These are phyloP conservation scores for Drosophila virilis DNA, from an alignment of 1,140 invertebrate species.

Conservation along the genomic window DNA sequence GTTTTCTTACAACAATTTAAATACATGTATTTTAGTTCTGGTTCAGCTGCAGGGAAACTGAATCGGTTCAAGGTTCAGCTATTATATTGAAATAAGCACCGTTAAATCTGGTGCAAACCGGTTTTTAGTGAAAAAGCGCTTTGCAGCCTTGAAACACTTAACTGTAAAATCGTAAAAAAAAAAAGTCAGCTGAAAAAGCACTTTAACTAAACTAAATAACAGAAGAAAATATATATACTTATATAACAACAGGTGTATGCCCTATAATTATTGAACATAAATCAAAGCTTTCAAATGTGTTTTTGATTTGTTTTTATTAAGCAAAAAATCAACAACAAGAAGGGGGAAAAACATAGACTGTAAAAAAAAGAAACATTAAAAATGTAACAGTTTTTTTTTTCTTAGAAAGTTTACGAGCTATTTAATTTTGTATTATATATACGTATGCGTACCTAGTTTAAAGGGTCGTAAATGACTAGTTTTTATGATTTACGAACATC, in stretches of 20 bases:
- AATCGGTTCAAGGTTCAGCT: not conserved
- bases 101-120: not conserved
- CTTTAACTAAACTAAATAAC: not conserved
- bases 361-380: constrained; percentile 1
- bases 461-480: constrained; percentile 15
- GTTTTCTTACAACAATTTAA: too few species aligned
- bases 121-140: not conserved
- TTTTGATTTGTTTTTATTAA: constrained; percentile 7
- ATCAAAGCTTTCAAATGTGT: constrained; percentile 5
- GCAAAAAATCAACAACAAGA: not conserved
- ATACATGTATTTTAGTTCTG: too few species aligned
- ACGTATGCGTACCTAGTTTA: constrained; percentile 1
- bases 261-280: constrained; percentile 15
- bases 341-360: not conserved
- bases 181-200: constrained; percentile 4
- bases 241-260: constrained; percentile 11
- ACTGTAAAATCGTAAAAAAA: too few species aligned
- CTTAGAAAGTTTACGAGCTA: constrained; percentile 6
- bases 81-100: not conserved
- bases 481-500: constrained; percentile 35
- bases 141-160: not conserved
- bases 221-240: not conserved
- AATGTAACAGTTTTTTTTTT: constrained; percentile 8
- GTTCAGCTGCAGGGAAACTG: too few species aligned
- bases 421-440: constrained; percentile 8